Conservation (phyloP, 2,888 invertebrate species). For the Leptinotarsa rubiginosa region DNA sequence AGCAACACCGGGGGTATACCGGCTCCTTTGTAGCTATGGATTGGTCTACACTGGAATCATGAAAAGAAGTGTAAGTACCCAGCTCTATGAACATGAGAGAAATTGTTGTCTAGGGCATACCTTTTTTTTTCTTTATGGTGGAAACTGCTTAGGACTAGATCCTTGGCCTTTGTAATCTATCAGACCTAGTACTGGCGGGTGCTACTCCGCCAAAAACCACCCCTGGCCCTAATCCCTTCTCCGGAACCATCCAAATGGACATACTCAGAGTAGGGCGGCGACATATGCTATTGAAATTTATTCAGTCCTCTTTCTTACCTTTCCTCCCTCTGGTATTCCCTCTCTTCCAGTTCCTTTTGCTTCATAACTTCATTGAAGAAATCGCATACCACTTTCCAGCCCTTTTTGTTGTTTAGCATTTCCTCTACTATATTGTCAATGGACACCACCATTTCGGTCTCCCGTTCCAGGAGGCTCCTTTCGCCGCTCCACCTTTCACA, state of each 20-base stretch:
- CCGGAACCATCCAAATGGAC: not conserved
- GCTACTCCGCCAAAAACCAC: slow-evolving; percentile 19
- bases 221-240: not conserved
- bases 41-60: no score
- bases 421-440: not conserved
- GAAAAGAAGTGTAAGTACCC: no score
- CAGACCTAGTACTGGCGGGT: slow-evolving; percentile 2
- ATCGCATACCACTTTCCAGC: no score
- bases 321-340: not conserved
- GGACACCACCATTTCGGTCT: no score
- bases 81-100: no score
- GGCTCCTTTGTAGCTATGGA: no score
- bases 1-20: no score
- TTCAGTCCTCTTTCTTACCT: no score
- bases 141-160: slow-evolving; percentile 2
- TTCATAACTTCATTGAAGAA: not conserved
- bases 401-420: not conserved
- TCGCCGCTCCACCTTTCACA: slow-evolving; percentile 1
- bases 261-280: not conserved
- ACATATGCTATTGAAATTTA: not conserved
- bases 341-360: slow-evolving; percentile 10
- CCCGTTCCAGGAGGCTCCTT: not conserved
- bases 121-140: slow-evolving; percentile 17
- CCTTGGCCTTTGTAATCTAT: not conserved
- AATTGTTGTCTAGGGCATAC: no score